Evolutionary conservation across 2,888 invertebrate species (phyloP).

Genomic region (Andrena marginata): DNA sequence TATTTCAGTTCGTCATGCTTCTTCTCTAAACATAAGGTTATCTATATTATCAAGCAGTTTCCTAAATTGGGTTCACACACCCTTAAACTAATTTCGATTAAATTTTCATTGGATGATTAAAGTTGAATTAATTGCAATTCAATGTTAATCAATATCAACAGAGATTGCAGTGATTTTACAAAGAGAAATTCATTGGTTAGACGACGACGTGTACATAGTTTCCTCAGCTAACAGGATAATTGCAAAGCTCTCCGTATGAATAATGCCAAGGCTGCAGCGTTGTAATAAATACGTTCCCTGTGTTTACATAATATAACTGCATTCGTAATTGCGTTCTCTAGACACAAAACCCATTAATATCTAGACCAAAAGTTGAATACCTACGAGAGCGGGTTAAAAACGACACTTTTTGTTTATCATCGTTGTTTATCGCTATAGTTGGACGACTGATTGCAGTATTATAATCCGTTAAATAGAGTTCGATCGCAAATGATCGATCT

Average conservation of each 20-base stretch:
- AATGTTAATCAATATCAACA: too few species aligned
- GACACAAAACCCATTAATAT: too few species aligned
- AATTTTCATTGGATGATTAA: neutral
- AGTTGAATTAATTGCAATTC: too few species aligned
- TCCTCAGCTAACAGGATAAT: neutral
- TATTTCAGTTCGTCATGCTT: neutral
- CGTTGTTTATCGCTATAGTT: too few species aligned
- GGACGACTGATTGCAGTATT: too few species aligned
- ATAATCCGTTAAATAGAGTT: too few species aligned
- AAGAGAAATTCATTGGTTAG: neutral
- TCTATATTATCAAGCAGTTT: neutral
- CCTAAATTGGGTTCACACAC: neutral
- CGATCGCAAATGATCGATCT: too few species aligned
- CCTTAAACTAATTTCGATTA: neutral
- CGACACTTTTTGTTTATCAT: too few species aligned
- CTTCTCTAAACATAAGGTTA: neutral
- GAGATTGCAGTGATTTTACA: neutral
- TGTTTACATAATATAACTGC: slow-evolving; percentile 6
- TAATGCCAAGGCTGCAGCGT: slow-evolving; percentile 20
- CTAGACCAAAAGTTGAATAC: too few species aligned
- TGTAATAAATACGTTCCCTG: neutral
- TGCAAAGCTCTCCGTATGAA: slow-evolving; percentile 9
- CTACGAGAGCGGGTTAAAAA: too few species aligned
- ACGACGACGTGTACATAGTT: neutral
- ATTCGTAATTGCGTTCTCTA: neutral